Evolutionary conservation across 2,113 vertebrate genomes (phyloP).

Genomic region (Zosterops hypoxanthus): DNA sequence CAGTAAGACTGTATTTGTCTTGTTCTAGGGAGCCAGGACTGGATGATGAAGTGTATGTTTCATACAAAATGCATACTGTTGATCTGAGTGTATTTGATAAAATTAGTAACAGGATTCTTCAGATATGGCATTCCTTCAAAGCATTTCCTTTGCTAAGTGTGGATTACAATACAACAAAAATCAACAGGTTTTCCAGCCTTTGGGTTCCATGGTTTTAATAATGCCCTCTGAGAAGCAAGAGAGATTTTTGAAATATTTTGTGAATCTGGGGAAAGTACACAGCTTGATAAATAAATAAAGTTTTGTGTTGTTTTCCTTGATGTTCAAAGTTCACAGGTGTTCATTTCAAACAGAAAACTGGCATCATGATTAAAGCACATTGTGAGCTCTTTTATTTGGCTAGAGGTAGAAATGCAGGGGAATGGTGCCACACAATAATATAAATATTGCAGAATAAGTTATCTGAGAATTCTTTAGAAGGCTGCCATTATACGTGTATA

Average conservation of each 20-base stretch:
- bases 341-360: not conserved
- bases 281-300: not conserved
- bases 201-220: not conserved
- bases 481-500: not conserved
- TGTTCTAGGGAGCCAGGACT: not conserved
- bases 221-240: not conserved
- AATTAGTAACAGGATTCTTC: not conserved
- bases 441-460: not conserved
- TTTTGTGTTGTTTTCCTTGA: not conserved
- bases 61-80: slow-evolving; percentile 8
- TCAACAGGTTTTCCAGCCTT: not conserved
- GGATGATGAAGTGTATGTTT: not conserved
- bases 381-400: not conserved
- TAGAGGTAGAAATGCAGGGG: not conserved
- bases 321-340: not conserved
- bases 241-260: not conserved
- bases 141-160: not conserved
- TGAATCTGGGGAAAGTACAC: not conserved
- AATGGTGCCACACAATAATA: not conserved
- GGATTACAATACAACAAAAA: not conserved
- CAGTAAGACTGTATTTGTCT: not conserved
- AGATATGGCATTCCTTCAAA: not conserved
- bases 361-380: not conserved
- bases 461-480: not conserved
- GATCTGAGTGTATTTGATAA: not conserved